Base-by-base conservation (phyloP, 2,888 invertebrate genomes). In the Tiliacea aurago region DNA sequence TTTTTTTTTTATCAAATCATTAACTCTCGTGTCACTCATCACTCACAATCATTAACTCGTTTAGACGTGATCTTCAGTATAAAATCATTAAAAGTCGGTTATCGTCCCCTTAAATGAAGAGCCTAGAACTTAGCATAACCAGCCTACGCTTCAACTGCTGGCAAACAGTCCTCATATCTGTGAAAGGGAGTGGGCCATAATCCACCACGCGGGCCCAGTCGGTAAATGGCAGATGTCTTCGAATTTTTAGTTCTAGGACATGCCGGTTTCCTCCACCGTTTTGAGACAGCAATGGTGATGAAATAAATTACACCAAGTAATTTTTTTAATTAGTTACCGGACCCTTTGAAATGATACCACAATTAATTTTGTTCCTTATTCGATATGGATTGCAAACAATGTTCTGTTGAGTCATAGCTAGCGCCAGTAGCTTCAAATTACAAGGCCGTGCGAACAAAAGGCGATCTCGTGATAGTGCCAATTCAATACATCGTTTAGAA, bases 381-480 rank as follows among this genome's bases (percentile, higher is more conserved):
- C 5, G 10, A 6, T 56, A 49, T n/a, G 4, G 10, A 20, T 37
- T n/a, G 13, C n/a, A 28, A 76, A 71, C 56, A 13, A 59, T 69
- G 51, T 58, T 51, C 18, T 41, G 3, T 13, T 70, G 64, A 76
- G 4, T 70, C 47, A 59, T 23, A 45, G 15, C 20, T 23, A 45
- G 20, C 20, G 37, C n/a, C 53, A 64, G 37, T 45, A n/a, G 20
- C 20, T 47, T 55, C n/a, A n/a, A 49, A 33, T 55, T 49, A 37
- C 71, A 65, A 70, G 59, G 59, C 18, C 18, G 41, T 23, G 13
- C 23, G 47, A 70, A 13, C n/a, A 70, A 41, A 65, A 53, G 18
- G 10, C 15, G 23, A 58, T 33, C 11, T 63, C 58, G 43, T 59
- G 70, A 23, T 51, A 33, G 33, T 33, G n/a, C 2, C n/a, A 18